Conservation (phyloP, 1,140 invertebrate genomes). For the Diorhabda elongata region DNA sequence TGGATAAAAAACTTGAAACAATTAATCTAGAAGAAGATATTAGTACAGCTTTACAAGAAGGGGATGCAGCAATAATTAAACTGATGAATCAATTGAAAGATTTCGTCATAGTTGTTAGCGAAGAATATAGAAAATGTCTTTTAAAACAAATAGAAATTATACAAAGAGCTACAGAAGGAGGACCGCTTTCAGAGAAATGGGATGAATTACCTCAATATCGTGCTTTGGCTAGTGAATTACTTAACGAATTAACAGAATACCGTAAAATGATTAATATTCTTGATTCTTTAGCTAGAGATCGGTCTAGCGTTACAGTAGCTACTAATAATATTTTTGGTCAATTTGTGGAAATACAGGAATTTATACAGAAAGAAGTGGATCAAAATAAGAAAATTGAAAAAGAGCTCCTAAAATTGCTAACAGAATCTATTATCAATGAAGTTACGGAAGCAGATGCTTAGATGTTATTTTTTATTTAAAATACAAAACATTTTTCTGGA, state of each 20-base stretch:
- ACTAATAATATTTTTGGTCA: slow-evolving; percentile 17
- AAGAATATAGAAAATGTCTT: slow-evolving; percentile 38
- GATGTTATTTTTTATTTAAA: too few species aligned
- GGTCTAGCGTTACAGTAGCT: slow-evolving; percentile 25
- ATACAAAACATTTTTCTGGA: too few species aligned
- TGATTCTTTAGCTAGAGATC: slow-evolving; percentile 34
- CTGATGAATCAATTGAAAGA: slow-evolving; percentile 36
- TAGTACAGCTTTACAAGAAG: slow-evolving; percentile 30
- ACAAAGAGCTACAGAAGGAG: slow-evolving; percentile 25
- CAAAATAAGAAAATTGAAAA: slow-evolving; percentile 33
- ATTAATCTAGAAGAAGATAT: slow-evolving; percentile 30
- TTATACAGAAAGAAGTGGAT: slow-evolving; percentile 31
- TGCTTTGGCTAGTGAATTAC: slow-evolving; percentile 34
- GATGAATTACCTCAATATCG: slow-evolving; percentile 39
- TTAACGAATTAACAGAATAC: slow-evolving; percentile 38
- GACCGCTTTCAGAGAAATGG: slow-evolving; percentile 33
- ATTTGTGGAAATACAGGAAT: slow-evolving; percentile 29
- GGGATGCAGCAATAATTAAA: slow-evolving; percentile 33
- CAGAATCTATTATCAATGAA: slow-evolving; percentile 26
- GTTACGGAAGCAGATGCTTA: slow-evolving; percentile 3
- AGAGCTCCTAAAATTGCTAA: slow-evolving; percentile 32
- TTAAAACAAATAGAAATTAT: slow-evolving; percentile 42
- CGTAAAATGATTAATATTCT: slow-evolving; percentile 33
- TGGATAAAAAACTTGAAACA: slow-evolving; percentile 5
- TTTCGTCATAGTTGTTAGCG: slow-evolving; percentile 33